Evolutionary conservation across 2,797 vertebrate genomes (phyloP).

Genomic region (Enteromius anoplus): DNA sequence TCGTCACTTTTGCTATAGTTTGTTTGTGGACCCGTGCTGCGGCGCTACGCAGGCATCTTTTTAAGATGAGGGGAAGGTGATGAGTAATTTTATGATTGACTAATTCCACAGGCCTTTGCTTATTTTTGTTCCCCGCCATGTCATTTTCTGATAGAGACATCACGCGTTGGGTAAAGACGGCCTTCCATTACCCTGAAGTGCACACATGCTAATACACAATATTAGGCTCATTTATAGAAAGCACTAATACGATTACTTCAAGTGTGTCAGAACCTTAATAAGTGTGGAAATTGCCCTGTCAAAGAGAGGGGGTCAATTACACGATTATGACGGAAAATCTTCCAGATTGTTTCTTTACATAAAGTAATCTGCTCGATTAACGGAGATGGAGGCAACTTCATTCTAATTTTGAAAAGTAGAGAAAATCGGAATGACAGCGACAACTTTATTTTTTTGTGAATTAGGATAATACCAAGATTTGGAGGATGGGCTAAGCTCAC

Average conservation of each 20-base stretch:
- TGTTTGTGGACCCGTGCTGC: conserved; percentile 58
- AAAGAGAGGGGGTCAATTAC: conserved; percentile 82
- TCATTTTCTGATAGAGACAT: conserved; percentile 71
- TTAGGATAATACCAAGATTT: conserved; percentile 82
- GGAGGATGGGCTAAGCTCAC: conserved; percentile 79
- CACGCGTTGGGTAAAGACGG: conserved; percentile 66
- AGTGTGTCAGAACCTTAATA: conserved; percentile 87
- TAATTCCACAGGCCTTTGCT: conserved; percentile 58
- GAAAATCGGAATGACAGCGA: conserved; percentile 80
- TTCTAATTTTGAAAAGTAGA: conserved; percentile 74
- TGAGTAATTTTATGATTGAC: conserved; percentile 62
- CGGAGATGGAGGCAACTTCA: conserved; percentile 75
- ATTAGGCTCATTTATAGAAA: conserved; percentile 80
- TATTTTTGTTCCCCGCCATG: conserved; percentile 53
- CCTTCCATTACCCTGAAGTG: conserved; percentile 67
- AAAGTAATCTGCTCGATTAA: conserved; percentile 82
- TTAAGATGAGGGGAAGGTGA: conserved; percentile 44
- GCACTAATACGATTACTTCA: conserved; percentile 86
- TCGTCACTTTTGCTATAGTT: conserved; percentile 38
- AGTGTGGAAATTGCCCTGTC: conserved; percentile 88
- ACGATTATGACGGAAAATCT: conserved; percentile 77
- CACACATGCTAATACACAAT: conserved; percentile 67
- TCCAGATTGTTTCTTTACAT: conserved; percentile 84
- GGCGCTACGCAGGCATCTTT: conserved; percentile 36
- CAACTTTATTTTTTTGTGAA: conserved; percentile 83